phyloP scores from a whole-genome alignment of 2,113 vertebrate genomes.

The Nematolebias whitei region DNA sequence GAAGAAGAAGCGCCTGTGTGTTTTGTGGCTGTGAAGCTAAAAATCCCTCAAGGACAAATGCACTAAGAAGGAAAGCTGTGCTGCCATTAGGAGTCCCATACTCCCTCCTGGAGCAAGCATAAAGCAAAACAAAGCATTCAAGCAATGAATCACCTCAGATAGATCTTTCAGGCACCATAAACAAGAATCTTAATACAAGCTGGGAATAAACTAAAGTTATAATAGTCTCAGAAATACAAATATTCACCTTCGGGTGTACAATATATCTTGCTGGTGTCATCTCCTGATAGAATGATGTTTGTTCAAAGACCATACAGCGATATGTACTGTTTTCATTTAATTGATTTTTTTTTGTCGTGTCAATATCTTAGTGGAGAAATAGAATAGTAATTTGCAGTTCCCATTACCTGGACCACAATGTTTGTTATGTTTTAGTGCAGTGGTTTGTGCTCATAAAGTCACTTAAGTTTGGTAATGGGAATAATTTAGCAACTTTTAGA shows the following conservation, averaged over 20 bases:
- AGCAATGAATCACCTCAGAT: conserved; percentile 70
- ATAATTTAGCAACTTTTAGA: conserved; percentile 29
- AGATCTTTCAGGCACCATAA: conserved; percentile 67
- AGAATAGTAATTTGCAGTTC: conserved; percentile 51
- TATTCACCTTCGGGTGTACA: conserved; percentile 63
- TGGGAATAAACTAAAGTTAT: conserved; percentile 62
- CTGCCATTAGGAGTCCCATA: conserved; percentile 58
- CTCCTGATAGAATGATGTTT: conserved; percentile 49
- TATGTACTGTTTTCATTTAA: conserved; percentile 56
- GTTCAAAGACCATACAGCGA: conserved; percentile 47
- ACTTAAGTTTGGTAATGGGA: conserved; percentile 22
- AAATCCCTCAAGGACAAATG: conserved; percentile 75
- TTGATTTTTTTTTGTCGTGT: conserved; percentile 51
- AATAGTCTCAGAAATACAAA: conserved; percentile 70
- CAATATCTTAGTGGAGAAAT: conserved; percentile 49
- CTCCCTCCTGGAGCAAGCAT: conserved; percentile 48
- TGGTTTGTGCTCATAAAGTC: conserved; percentile 16
- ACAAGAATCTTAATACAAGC: conserved; percentile 61
- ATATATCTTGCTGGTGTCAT: conserved; percentile 43
- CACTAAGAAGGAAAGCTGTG: conserved; percentile 58
- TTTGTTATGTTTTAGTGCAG: conserved; percentile 9
- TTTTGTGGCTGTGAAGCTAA: conserved; percentile 65
- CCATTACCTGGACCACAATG: conserved; percentile 33
- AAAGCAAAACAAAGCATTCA: conserved; percentile 70
- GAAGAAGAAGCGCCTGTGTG: conserved; percentile 47